phyloP scores from a whole-genome alignment of 2,113 vertebrate genomes.

The Cyprinodon brontotheroides region DNA sequence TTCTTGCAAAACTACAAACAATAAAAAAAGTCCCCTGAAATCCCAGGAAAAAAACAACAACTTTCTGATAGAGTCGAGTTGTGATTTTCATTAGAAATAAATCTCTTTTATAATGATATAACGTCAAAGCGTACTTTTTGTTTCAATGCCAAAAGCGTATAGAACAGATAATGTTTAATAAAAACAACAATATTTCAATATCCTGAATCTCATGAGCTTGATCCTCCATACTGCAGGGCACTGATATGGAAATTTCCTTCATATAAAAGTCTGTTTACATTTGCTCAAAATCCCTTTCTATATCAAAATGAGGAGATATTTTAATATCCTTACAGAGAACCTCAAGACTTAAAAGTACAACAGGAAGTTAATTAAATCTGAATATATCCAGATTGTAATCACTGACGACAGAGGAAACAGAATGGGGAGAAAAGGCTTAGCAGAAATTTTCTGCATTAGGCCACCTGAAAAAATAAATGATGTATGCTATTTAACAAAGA shows the following conservation, averaged over 20 bases:
- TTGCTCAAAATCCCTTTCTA: constrained; percentile 56
- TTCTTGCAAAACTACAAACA: too few species aligned
- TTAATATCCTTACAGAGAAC: constrained; percentile 56
- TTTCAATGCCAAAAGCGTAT: background rate
- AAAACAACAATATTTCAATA: background rate
- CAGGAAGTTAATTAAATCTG: constrained; percentile 74
- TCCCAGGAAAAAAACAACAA: background rate
- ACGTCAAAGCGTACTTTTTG: background rate
- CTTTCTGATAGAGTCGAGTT: background rate
- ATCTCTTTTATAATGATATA: background rate
- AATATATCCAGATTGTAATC: constrained; percentile 76
- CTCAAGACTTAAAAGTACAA: constrained; percentile 42
- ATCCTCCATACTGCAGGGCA: background rate
- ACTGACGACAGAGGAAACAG: constrained; percentile 62
- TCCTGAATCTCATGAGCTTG: background rate
- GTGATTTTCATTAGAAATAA: background rate
- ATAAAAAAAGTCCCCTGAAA: background rate
- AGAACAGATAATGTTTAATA: background rate
- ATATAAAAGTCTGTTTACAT: constrained; percentile 39
- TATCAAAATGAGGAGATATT: constrained; percentile 57
- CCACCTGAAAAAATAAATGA: constrained; percentile 53
- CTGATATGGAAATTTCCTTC: constrained; percentile 49
- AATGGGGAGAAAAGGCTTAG: constrained; percentile 51
- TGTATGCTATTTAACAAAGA: constrained; percentile 61
- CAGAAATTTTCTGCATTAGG: constrained; percentile 53